phyloP scores from a whole-genome alignment of 2,888 invertebrate species.

The Stomorhina lunata region DNA sequence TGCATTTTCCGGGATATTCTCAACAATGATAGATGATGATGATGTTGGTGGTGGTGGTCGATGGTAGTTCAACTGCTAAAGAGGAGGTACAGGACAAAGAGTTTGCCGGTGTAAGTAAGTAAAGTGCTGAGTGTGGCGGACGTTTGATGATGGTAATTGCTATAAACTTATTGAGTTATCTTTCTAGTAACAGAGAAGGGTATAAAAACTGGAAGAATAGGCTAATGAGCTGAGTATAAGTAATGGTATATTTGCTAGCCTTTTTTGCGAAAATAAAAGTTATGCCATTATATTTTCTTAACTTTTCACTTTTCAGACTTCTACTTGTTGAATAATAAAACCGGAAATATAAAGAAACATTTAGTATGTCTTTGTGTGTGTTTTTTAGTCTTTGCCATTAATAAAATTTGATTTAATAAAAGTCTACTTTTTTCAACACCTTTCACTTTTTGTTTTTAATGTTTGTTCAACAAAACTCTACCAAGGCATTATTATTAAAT shows the following conservation, averaged over 20 bases:
- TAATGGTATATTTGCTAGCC: neutral
- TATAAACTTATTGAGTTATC: neutral
- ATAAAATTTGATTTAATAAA: neutral
- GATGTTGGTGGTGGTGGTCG: neutral
- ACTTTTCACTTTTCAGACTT: neutral
- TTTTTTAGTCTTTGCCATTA: no score
- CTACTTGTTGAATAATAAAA: constrained; percentile 24
- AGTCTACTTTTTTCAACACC: neutral
- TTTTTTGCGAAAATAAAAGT: neutral
- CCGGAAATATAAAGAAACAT: neutral
- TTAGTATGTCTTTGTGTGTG: no score
- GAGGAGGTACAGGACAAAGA: no score
- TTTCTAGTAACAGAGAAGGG: neutral
- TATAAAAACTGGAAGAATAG: neutral
- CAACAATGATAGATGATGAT: constrained; percentile 10
- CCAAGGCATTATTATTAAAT: neutral
- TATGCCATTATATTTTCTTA: neutral
- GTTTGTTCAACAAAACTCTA: neutral
- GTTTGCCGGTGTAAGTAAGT: no score
- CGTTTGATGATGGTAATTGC: constrained; percentile 10
- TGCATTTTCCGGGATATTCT: constrained; percentile 27
- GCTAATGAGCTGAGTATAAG: neutral
- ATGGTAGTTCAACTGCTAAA: no score
- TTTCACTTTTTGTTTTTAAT: neutral
- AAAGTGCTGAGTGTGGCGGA: neutral